Evolutionary conservation across 2,888 invertebrate species (phyloP), one percentile per base, ranked within the genome.

Genomic region (Eurytoma californica): DNA sequence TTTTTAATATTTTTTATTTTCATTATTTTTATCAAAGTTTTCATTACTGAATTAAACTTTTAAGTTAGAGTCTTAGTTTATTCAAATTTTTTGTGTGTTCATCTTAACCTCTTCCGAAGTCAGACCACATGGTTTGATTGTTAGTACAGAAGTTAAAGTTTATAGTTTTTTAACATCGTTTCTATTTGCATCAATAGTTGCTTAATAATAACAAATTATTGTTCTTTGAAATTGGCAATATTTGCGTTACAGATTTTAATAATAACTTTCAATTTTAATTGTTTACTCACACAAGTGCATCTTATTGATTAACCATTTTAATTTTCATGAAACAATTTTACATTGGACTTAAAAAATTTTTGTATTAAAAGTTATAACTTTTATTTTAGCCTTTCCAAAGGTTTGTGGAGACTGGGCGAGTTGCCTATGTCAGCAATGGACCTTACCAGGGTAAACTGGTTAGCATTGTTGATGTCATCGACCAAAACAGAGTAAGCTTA

Each of bases 361-460:
- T 39, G n/a, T 9, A 39, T 9, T 39, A 39, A 39, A 39, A 39
- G 39, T 39, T 39, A 39, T 39, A 39, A 9, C 83, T 74, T 82
- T 16, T 80, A 82, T 91, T 92, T 82, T 87, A 95, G 97, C 95
- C 96, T 89, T 97, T 97, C 93, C 93, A 95, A 89, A 94, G 97
- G 91, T 98, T 96, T 92, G 99, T 99, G 84, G 97, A 99, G 92
- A 95, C 98, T 84, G 99, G 99, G 92, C 97, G 99, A 86, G 96
- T 99, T 86, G 99, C 97, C 92, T 96, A 96, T 91, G 95, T 99
- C 86, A 95, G 97, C 80, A 95, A 97, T 88, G 99, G 99, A 73
- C 93, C 94, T 79, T 92, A 97, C 88, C 95, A 95, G 91, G 98
- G 98, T 85, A 98, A 98, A 92, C 93, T 99, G 81, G 95, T 96